Conservation (phyloP, 2,797 vertebrate genomes). For the Hypotaenidia okinawae region DNA sequence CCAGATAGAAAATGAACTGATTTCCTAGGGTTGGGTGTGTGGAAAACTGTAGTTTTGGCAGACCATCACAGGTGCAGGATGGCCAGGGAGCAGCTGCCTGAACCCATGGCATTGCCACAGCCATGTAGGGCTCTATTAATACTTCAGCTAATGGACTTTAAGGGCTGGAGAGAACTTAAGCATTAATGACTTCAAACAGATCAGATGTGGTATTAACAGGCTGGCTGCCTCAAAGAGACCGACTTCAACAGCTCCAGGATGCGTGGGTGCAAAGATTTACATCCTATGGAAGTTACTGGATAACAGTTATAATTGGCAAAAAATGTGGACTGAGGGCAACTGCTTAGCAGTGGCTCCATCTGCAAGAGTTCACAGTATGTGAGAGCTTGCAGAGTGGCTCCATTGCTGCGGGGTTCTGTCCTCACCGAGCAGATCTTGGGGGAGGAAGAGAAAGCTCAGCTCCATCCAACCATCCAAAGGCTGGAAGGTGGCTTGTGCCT, state of each 20-base stretch:
- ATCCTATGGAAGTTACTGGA: neutral
- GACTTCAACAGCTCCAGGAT: neutral
- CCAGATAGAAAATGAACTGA: neutral
- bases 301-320: neutral
- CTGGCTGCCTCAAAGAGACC: neutral
- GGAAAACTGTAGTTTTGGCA: neutral
- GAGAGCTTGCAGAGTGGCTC: neutral
- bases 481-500: neutral
- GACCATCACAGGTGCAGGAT: neutral
- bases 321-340: neutral
- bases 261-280: neutral
- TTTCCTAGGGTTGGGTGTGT: neutral
- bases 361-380: neutral
- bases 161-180: neutral
- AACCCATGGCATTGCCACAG: neutral
- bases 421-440: neutral
- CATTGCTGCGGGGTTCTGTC: neutral
- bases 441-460: neutral
- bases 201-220: neutral
- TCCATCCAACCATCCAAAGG: neutral
- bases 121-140: neutral
- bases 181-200: neutral
- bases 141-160: neutral
- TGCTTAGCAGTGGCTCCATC: neutral
- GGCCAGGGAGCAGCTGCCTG: neutral